These are phyloP conservation scores for Eremobia ochroleuca DNA, from an alignment of 2,888 invertebrate species.

Conservation along the genomic window DNA sequence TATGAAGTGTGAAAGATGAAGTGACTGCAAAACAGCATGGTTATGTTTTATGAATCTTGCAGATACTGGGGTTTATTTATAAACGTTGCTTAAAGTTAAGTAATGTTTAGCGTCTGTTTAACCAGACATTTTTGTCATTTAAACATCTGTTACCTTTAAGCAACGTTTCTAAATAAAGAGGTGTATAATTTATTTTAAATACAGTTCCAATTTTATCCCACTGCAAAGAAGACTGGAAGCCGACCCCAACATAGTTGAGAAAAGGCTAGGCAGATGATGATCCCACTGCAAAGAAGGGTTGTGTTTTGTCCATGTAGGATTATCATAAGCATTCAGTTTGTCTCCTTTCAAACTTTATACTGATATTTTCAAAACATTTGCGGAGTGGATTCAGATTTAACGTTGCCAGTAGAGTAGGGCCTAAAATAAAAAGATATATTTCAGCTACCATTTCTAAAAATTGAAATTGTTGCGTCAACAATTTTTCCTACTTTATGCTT, in stretches of 20 bases:
- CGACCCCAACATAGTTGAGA: too few relatives aligned
- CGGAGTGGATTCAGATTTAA: background rate
- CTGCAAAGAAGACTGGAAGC: too few relatives aligned
- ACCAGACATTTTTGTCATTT: too few relatives aligned
- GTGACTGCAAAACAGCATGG: background rate
- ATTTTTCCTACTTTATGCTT: background rate
- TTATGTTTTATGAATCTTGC: conserved; percentile 4
- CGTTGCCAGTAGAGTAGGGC: background rate
- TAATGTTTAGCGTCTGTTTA: too few relatives aligned
- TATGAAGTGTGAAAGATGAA: conserved; percentile 17
- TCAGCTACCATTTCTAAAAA: background rate
- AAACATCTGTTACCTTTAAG: too few relatives aligned
- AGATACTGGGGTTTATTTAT: background rate
- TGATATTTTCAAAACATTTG: background rate
- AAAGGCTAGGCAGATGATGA: too few relatives aligned
- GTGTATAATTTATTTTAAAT: too few relatives aligned
- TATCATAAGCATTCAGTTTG: background rate
- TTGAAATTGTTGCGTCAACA: rapidly evolving
- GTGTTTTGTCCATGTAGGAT: too few relatives aligned
- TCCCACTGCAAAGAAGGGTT: background rate
- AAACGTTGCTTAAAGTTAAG: too few relatives aligned
- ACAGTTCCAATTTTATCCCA: background rate
- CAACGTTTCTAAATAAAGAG: too few relatives aligned
- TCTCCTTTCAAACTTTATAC: background rate
- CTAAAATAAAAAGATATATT: background rate